Conservation (phyloP, 2,888 invertebrate species). For the Meghimatium bilineatum region DNA sequence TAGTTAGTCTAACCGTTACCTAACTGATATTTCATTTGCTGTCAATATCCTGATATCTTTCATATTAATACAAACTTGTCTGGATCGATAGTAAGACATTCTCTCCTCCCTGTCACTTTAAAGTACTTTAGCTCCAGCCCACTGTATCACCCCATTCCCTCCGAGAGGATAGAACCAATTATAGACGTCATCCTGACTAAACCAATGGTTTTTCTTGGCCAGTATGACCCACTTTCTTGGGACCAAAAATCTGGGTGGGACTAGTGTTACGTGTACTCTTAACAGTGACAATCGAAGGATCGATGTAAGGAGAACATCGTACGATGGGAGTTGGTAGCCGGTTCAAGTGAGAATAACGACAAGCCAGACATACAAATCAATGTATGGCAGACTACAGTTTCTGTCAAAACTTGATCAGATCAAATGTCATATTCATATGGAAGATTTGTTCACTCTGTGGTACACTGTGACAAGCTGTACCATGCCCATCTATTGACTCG, state of each 20-base stretch:
- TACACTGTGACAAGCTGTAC: no score
- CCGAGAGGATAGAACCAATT: slow-evolving; percentile 7
- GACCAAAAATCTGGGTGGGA: not conserved
- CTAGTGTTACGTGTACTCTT: slow-evolving; percentile 13
- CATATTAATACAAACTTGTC: not conserved
- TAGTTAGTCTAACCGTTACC: not conserved
- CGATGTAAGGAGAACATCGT: not conserved
- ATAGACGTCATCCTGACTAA: slow-evolving; percentile 16
- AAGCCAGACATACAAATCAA: not conserved
- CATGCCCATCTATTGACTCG: no score
- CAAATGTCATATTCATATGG: no score
- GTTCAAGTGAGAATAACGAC: not conserved
- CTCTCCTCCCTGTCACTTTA: not conserved
- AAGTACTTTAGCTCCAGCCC: not conserved
- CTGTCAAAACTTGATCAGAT: no score
- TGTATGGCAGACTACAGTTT: no score
- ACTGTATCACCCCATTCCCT: no score
- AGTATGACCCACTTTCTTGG: slow-evolving; percentile 14
- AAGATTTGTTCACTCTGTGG: no score
- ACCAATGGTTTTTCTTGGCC: slow-evolving; percentile 16
- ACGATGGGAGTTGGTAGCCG: no score
- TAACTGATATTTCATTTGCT: not conserved
- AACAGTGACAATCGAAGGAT: slow-evolving; percentile 1
- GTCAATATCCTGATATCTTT: not conserved
- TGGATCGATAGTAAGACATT: not conserved